phyloP scores from a whole-genome alignment of 92 coral and sea anemone species.

The Porites evermanni region DNA sequence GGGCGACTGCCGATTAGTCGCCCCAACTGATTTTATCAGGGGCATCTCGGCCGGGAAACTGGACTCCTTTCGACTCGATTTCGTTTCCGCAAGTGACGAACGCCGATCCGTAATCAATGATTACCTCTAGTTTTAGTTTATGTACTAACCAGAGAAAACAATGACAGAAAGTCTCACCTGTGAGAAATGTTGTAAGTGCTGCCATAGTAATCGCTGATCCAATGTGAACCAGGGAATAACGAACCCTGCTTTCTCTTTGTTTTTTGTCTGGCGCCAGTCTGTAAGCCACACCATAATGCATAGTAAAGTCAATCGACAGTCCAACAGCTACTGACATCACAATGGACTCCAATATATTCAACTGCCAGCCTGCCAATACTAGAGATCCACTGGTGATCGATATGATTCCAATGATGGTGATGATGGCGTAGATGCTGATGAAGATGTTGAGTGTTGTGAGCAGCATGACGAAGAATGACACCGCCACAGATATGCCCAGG shows the following conservation, averaged over 20 bases:
- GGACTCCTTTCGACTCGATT: too few species aligned
- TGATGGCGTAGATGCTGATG: conserved; percentile 91
- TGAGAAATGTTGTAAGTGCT: conserved; percentile 90
- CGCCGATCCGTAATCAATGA: too few species aligned
- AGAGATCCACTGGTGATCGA: conserved; percentile 88
- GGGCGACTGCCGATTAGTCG: too few species aligned
- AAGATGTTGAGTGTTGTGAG: conserved; percentile 91
- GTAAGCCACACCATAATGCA: conserved; percentile 99
- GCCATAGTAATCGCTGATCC: conserved; percentile 98
- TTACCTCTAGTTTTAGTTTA: not conserved
- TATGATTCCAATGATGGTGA: conserved; percentile 86
- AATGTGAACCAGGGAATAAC: conserved; percentile 86
- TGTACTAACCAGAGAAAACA: not conserved
- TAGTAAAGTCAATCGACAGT: conserved; percentile 93
- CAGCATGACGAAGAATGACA: conserved; percentile 89
- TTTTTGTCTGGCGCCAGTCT: conserved; percentile 78
- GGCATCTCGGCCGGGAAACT: too few species aligned
- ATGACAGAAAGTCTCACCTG: conserved; percentile 62
- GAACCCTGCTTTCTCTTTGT: conserved; percentile 71
- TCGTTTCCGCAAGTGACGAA: not conserved
- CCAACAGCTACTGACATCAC: conserved; percentile 98
- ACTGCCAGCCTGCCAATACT: conserved; percentile 93
- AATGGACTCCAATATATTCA: conserved; percentile 92
- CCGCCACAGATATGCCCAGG: conserved; percentile 87
- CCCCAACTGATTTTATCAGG: too few species aligned